These are phyloP conservation scores for Lagopus leucura DNA, from an alignment of 2,113 vertebrate species.

Conservation along the genomic window DNA sequence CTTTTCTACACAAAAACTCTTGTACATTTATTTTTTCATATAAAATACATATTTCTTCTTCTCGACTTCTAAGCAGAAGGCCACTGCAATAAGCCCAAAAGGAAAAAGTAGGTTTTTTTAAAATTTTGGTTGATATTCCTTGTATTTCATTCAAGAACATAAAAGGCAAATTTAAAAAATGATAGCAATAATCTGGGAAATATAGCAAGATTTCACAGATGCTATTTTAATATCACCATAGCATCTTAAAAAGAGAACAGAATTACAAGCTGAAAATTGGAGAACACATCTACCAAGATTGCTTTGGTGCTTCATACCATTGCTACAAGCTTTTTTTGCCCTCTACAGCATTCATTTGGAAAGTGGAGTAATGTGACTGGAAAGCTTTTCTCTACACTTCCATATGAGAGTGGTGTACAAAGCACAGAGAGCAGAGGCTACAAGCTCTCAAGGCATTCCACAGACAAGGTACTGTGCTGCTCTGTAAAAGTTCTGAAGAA, in stretches of 20 bases:
- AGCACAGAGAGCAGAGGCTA: background rate
- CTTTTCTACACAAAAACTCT: conserved; percentile 79
- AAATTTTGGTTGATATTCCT: background rate
- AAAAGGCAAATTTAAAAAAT: background rate
- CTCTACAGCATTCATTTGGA: background rate
- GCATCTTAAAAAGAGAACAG: background rate
- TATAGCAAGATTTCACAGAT: background rate
- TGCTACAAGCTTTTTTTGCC: background rate
- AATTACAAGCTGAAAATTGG: background rate
- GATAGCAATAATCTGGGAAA: background rate
- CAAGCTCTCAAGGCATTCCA: background rate
- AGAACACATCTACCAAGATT: background rate
- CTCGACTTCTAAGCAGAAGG: conserved; percentile 86
- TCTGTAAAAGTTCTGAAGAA: background rate
- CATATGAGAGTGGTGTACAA: background rate
- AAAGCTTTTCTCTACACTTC: background rate
- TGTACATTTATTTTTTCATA: conserved; percentile 86
- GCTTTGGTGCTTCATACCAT: background rate
- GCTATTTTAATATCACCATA: background rate
- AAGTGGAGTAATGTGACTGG: background rate
- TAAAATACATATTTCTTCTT: conserved; percentile 87
- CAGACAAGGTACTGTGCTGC: background rate
- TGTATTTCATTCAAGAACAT: background rate
- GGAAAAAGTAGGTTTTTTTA: background rate
- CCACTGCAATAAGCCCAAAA: conserved; percentile 74